Percentiles rank a stretch among this genome's conserved stretches.
Conservation (phyloP, 2,888 invertebrate genomes). For the Cerastis leucographa region DNA sequence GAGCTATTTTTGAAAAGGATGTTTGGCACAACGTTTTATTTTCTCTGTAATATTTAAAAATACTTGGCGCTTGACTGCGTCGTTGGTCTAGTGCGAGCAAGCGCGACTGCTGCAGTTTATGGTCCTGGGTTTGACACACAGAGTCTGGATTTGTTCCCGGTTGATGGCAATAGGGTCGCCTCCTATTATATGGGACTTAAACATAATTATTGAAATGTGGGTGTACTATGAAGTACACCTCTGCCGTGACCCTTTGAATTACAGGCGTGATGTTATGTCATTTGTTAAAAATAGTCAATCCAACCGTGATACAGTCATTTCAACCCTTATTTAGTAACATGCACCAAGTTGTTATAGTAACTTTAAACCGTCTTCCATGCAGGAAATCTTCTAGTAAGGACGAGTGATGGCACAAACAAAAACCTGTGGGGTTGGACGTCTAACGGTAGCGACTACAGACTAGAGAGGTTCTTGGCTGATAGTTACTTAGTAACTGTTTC, state of each 20-base stretch:
- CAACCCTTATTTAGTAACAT: neutral
- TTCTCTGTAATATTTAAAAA: neutral
- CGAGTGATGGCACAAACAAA: constrained; percentile 52
- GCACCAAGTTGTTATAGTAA: neutral
- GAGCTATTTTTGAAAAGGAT: neutral
- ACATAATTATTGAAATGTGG: too few relatives aligned
- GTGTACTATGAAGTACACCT: too few relatives aligned
- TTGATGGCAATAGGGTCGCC: too few relatives aligned
- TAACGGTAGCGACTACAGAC: constrained; percentile 66
- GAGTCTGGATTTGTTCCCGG: too few relatives aligned
- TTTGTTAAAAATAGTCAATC: neutral
- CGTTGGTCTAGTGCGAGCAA: too few relatives aligned
- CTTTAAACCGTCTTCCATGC: neutral
- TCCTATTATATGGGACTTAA: too few relatives aligned
- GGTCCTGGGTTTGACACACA: too few relatives aligned
- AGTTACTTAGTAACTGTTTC: constrained; percentile 70
- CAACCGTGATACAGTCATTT: neutral
- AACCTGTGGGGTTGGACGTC: constrained; percentile 60
- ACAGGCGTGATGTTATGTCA: too few relatives aligned
- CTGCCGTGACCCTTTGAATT: too few relatives aligned
- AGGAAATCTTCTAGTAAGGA: constrained; percentile 55
- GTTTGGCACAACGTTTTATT: neutral
- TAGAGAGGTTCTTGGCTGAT: constrained; percentile 60
- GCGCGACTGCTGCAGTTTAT: too few relatives aligned
- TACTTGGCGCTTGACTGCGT: too few relatives aligned